phyloP scores from a whole-genome alignment of 2,113 vertebrate species.

The Macquaria australasica region DNA sequence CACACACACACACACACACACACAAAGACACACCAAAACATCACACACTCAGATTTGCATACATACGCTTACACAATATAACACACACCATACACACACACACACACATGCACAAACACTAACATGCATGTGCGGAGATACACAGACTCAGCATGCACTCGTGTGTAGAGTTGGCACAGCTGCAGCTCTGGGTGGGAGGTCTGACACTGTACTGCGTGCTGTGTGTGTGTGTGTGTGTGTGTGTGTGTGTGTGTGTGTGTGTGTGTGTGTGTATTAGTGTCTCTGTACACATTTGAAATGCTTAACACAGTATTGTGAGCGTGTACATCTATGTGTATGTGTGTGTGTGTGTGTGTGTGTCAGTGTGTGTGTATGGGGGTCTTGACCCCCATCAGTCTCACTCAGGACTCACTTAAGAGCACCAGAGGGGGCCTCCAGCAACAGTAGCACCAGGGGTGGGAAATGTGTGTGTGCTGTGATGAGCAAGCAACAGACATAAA shows the following conservation, averaged over 20 bases:
- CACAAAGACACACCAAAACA: not conserved
- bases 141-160: conserved; percentile 19
- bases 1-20: not conserved
- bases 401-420: conserved; percentile 84
- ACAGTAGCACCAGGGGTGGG: conserved; percentile 54
- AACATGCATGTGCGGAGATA: not conserved
- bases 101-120: not conserved
- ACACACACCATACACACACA: conserved; percentile 10
- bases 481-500: not conserved
- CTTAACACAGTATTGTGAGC: conserved; percentile 34
- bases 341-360: conserved; percentile 28
- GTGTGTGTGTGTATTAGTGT: conserved; percentile 11
- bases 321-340: conserved; percentile 21
- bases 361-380: conserved; percentile 52
- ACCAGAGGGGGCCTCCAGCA: conserved; percentile 76
- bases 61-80: not conserved
- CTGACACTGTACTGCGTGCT: conserved; percentile 50
- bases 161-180: conserved; percentile 53
- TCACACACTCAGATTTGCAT: conserved; percentile 19
- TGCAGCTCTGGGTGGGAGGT: conserved; percentile 53
- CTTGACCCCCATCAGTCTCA: conserved; percentile 86
- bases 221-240: not conserved
- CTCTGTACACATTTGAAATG: conserved; percentile 28
- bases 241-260: conserved; percentile 7
- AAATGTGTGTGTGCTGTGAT: conserved; percentile 19